Conservation (phyloP, 2,113 vertebrate genomes). For the Xyrauchen texanus region DNA sequence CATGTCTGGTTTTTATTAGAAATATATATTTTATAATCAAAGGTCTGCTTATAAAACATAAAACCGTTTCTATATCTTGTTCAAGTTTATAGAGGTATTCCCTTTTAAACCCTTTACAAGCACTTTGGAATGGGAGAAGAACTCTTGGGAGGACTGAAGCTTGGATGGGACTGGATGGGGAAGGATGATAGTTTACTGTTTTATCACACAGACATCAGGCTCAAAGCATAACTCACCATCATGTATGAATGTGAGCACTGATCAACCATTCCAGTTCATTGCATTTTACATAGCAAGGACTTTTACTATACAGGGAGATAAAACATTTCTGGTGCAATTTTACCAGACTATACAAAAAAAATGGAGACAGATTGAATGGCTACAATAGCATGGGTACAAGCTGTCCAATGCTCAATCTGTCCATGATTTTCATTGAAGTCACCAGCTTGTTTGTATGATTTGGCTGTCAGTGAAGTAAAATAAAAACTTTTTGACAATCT, state of each 20-base stretch:
- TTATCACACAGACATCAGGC: constrained; percentile 18
- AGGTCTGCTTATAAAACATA: constrained; percentile 47
- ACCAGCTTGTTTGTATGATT: constrained; percentile 26
- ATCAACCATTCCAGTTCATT: constrained; percentile 37
- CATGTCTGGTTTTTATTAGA: constrained; percentile 50
- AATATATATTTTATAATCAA: constrained; percentile 59
- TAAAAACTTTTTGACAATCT: background rate
- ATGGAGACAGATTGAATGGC: constrained; percentile 35
- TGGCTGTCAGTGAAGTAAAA: background rate
- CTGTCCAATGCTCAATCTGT: constrained; percentile 40
- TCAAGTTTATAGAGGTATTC: constrained; percentile 19
- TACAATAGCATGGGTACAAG: constrained; percentile 20
- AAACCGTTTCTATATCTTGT: constrained; percentile 49
- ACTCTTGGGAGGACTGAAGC: constrained; percentile 26
- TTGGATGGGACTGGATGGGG: background rate
- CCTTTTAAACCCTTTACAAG: constrained; percentile 57
- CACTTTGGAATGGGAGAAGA: constrained; percentile 18
- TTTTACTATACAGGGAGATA: constrained; percentile 41
- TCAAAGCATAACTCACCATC: background rate
- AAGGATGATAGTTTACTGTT: background rate
- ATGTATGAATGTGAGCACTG: constrained; percentile 32
- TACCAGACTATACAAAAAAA: constrained; percentile 31
- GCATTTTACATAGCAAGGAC: constrained; percentile 30
- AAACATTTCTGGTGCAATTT: constrained; percentile 39
- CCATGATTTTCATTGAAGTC: constrained; percentile 36